Conservation (phyloP, 2,113 vertebrate genomes). For the Noturus placidus region DNA sequence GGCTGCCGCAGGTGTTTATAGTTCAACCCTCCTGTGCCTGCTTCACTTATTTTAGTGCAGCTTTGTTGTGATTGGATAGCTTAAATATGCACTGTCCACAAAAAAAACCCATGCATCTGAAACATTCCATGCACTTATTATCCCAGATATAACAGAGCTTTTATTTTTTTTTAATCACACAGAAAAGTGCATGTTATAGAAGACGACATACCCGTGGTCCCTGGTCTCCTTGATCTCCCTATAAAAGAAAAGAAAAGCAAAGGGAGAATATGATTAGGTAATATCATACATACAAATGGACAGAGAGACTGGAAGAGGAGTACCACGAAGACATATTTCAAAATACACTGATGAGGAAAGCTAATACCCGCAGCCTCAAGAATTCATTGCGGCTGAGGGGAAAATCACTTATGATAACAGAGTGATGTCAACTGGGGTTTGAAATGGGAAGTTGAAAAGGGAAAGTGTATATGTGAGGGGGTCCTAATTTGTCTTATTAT, state of each 20-base stretch:
- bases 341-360: slow-evolving; percentile 64
- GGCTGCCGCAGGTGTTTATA: slow-evolving; percentile 41
- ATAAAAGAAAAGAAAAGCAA: slow-evolving; percentile 67
- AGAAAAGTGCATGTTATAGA: slow-evolving; percentile 51
- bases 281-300: slow-evolving; percentile 41
- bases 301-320: slow-evolving; percentile 30
- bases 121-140: slow-evolving; percentile 63
- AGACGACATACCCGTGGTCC: slow-evolving; percentile 92
- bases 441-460: neutral
- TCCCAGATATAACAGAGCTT: slow-evolving; percentile 58
- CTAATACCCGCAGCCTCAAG: slow-evolving; percentile 63
- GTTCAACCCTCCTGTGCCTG: slow-evolving; percentile 28
- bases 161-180: slow-evolving; percentile 14
- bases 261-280: slow-evolving; percentile 53
- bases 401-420: slow-evolving; percentile 72
- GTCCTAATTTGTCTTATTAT: slow-evolving; percentile 6
- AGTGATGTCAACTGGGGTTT: slow-evolving; percentile 55
- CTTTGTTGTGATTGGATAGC: slow-evolving; percentile 67
- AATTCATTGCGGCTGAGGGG: slow-evolving; percentile 62
- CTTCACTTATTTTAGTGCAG: neutral
- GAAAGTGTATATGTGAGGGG: neutral
- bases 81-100: slow-evolving; percentile 60
- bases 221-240: slow-evolving; percentile 99
- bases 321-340: slow-evolving; percentile 55
- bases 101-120: slow-evolving; percentile 64